A percentile compares a stretch with the other conserved stretches of the same genome.
Conservation (phyloP, 2,888 invertebrate genomes). For the Tetanocera ferruginea region DNA sequence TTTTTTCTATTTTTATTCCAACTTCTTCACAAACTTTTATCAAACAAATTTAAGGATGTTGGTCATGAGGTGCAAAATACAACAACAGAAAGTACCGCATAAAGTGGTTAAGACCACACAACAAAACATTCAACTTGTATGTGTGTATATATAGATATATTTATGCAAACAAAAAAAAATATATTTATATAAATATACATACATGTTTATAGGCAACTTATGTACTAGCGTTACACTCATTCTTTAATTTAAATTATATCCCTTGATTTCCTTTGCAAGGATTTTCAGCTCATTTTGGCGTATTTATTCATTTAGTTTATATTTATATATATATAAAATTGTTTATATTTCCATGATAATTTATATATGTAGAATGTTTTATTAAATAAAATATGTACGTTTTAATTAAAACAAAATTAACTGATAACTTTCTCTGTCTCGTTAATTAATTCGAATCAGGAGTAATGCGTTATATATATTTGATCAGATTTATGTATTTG, state of each 20-base stretch:
- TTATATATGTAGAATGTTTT: conserved; percentile 36
- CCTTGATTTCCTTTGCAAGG: neutral
- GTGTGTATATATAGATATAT: neutral
- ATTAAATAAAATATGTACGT: conserved; percentile 38
- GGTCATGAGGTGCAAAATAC: conserved; percentile 70
- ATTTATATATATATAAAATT: conserved; percentile 30
- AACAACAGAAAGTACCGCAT: conserved; percentile 70
- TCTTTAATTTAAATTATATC: conserved; percentile 17
- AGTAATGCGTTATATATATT: conserved; percentile 23
- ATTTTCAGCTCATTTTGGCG: conserved; percentile 18
- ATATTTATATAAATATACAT: no score
- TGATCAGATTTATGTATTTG: neutral
- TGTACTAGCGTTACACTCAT: conserved; percentile 31
- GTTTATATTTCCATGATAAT: conserved; percentile 30
- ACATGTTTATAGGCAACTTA: conserved; percentile 13
- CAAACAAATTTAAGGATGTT: conserved; percentile 58
- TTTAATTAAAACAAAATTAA: conserved; percentile 22
- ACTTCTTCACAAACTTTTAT: conserved; percentile 44
- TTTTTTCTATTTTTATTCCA: conserved; percentile 37
- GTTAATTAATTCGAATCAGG: neutral
- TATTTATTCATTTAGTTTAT: conserved; percentile 23
- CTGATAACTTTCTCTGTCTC: conserved; percentile 6
- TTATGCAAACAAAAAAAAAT: neutral
- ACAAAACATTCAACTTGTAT: neutral
- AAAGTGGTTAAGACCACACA: conserved; percentile 46